Base-by-base conservation (phyloP, 2,888 invertebrate genomes). In the Dynastes tityus region DNA sequence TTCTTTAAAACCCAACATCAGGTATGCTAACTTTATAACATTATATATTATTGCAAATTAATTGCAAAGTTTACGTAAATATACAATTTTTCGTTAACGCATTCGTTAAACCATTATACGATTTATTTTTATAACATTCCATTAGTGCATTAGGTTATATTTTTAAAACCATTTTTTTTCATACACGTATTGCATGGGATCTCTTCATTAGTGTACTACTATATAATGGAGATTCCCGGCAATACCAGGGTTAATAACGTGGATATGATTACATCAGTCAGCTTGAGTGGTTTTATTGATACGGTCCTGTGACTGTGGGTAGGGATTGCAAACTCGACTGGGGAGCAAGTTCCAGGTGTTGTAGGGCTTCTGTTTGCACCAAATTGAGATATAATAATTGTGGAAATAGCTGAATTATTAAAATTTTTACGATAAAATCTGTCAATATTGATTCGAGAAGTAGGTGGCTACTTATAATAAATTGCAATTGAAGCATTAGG, bases 231-330 rank as follows among this genome's bases (percentile, higher is more conserved):
- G 49, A 73, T 73, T 58, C 73, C 40, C 58, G 16, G 16, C 58
- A 73, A 73, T 73, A 73, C 58, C 45, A 22, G 22, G 32, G 68
- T 77, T 77, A 77, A 63, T 77, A 77, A 71, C 70, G 71, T 49
- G 49, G 51, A 32, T 49, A 49, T 64, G 71, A 77, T 77, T 77
- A 71, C 77, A 77, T 77, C 77, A 71, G 70, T 64, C 53, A 63
- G 64, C 71, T 77, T 71, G 77, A 77, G 63, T 63, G 77, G 49
- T 61, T 77, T 77, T 77, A 77, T 77, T 77, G 77, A 77, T 77
- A 77, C n/a, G 63, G 51, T 61, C 58, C 49, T 61, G 53, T 49
- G 64, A 63, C 37, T 11, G 76, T 71, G 68, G 29, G 61, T 16
- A 71, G 61, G 71, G 70, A 40, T 77, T 63, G 49, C 9, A 27